These are phyloP conservation scores for Pollicipes pollicipes DNA, from an alignment of 1,140 invertebrate genomes.

Conservation along the genomic window DNA sequence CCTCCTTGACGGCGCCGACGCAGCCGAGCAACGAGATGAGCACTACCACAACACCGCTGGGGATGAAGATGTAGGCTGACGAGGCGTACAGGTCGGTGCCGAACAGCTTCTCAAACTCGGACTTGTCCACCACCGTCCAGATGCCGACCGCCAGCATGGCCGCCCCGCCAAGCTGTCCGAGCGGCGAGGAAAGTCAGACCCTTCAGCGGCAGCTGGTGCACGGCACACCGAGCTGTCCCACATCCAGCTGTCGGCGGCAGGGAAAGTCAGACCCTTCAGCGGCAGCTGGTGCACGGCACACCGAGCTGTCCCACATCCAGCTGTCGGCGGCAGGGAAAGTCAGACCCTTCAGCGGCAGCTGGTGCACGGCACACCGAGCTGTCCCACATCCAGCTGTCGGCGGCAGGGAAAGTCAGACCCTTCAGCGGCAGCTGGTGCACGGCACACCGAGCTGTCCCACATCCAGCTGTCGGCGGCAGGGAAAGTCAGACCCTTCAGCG, in stretches of 20 bases:
- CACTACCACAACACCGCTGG: conserved; percentile 52
- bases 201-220: not conserved
- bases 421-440: not conserved
- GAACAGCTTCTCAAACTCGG: conserved; percentile 59
- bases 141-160: conserved; percentile 52
- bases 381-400: conserved; percentile 31
- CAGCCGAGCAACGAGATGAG: conserved; percentile 69
- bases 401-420: not conserved
- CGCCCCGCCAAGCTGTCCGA: conserved; percentile 42
- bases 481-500: no score
- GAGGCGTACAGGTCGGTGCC: conserved; percentile 65
- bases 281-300: not conserved
- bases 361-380: not conserved
- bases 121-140: conserved; percentile 62
- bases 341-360: not conserved
- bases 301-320: not conserved
- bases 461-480: no score
- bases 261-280: no score
- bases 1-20: conserved; percentile 64
- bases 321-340: no score
- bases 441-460: not conserved
- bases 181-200: not conserved
- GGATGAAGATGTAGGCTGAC: conserved; percentile 58
- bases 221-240: not conserved
- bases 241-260: no score